A percentile compares a stretch with the other conserved stretches of the same genome.
These are phyloP conservation scores for Ciconia maguari DNA, from an alignment of 2,113 vertebrate species.

Conservation along the genomic window DNA sequence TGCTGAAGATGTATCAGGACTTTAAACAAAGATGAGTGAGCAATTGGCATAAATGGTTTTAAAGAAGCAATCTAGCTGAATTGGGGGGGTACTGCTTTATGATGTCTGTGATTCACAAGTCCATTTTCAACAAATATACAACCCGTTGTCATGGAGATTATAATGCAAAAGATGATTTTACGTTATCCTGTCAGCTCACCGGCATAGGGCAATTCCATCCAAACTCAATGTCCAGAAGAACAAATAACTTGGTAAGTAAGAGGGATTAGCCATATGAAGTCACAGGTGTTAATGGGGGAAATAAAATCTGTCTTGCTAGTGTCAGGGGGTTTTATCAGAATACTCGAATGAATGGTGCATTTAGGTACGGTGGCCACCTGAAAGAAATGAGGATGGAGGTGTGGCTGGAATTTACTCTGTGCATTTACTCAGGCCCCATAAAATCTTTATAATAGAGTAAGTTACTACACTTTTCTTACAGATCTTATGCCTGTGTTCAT, in stretches of 20 bases:
- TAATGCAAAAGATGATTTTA: not conserved
- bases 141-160: not conserved
- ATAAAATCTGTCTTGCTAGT: not conserved
- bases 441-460: not conserved
- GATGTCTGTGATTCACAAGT: not conserved
- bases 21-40: not conserved
- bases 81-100: not conserved
- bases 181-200: not conserved
- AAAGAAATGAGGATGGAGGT: not conserved
- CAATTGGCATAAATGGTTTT: not conserved
- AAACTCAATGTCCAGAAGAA: not conserved
- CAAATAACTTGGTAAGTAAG: not conserved
- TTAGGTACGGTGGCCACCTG: fast-evolving
- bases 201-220: not conserved
- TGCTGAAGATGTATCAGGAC: not conserved
- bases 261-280: not conserved
- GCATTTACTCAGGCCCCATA: not conserved
- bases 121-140: not conserved
- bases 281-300: not conserved
- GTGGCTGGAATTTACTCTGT: not conserved
- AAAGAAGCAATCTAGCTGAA: not conserved
- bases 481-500: fast-evolving
- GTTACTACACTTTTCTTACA: not conserved
- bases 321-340: not conserved
- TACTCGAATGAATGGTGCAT: no score